Conservation (phyloP, 2,888 invertebrate genomes). For the Amblyteles armatorius region DNA sequence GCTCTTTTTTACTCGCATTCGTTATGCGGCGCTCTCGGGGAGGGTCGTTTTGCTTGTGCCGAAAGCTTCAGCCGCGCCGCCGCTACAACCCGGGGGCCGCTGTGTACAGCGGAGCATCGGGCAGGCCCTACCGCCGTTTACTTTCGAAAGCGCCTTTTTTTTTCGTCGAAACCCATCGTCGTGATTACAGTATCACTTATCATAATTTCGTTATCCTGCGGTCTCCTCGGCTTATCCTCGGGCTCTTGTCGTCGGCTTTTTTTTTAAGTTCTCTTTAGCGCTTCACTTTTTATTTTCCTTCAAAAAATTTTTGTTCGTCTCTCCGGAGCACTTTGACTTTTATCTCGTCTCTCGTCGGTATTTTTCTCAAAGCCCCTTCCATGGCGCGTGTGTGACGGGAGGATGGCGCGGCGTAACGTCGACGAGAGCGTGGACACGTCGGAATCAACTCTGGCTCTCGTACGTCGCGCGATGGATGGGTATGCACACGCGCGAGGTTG, state of each 20-base stretch:
- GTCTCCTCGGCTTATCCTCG: conserved; percentile 30
- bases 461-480: background rate
- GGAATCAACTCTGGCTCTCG: background rate
- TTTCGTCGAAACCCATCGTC: conserved; percentile 57
- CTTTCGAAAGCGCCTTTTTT: conserved; percentile 51
- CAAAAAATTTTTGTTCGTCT: conserved; percentile 17
- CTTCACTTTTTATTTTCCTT: conserved; percentile 1
- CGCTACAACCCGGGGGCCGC: background rate
- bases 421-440: conserved; percentile 3
- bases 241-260: conserved; percentile 41
- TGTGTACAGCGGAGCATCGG: conserved; percentile 2
- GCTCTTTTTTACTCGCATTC: conserved; percentile 42
- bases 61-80: background rate
- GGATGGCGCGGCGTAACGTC: background rate
- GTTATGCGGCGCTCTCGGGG: conserved; percentile 33
- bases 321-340: conserved; percentile 30
- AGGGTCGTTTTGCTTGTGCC: conserved; percentile 22
- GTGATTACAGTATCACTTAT: conserved; percentile 71
- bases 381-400: background rate
- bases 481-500: background rate
- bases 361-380: background rate
- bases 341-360: conserved; percentile 3
- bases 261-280: conserved; percentile 36
- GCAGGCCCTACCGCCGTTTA: conserved; percentile 4
- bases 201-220: conserved; percentile 67